A percentile compares a stretch with the other conserved stretches of the same genome.
These are phyloP conservation scores for Adoxophyes honmai DNA, from an alignment of 1,140 invertebrate species.

Conservation along the genomic window DNA sequence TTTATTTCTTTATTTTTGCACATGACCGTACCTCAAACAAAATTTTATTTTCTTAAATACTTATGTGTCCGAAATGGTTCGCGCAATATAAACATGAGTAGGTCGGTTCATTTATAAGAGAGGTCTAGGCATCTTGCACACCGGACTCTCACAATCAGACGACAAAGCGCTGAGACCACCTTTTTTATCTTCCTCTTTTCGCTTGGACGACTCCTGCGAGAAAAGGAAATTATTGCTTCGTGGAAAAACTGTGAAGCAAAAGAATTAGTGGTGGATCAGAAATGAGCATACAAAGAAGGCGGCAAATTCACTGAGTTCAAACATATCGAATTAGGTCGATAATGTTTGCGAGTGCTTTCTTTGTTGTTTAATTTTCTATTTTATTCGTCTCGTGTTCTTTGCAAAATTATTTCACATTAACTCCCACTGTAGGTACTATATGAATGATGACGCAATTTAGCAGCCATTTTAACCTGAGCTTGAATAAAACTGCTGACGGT, in stretches of 20 bases:
- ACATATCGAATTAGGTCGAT: conserved; percentile 7
- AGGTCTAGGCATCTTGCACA: conserved; percentile 14
- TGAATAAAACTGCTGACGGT: conserved; percentile 4
- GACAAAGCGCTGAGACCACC: conserved; percentile 47
- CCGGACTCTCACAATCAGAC: conserved; percentile 16
- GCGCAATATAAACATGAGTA: not conserved
- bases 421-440: no score
- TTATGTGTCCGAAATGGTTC: no score
- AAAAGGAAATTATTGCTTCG: conserved; percentile 52
- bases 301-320: conserved; percentile 11
- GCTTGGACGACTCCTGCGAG: conserved; percentile 45
- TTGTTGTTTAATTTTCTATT: not conserved
- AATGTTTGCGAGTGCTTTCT: not conserved
- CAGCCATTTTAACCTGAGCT: not conserved
- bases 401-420: no score
- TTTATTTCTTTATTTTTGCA: no score
- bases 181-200: conserved; percentile 60
- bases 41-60: no score
- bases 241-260: conserved; percentile 32
- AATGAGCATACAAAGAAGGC: conserved; percentile 11
- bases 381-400: no score
- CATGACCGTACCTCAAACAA: no score
- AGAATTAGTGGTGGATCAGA: conserved; percentile 8
- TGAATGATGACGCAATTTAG: not conserved
- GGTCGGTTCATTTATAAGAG: not conserved